Conservation (phyloP, 2,888 invertebrate genomes). For the Hyposoter didymator region DNA sequence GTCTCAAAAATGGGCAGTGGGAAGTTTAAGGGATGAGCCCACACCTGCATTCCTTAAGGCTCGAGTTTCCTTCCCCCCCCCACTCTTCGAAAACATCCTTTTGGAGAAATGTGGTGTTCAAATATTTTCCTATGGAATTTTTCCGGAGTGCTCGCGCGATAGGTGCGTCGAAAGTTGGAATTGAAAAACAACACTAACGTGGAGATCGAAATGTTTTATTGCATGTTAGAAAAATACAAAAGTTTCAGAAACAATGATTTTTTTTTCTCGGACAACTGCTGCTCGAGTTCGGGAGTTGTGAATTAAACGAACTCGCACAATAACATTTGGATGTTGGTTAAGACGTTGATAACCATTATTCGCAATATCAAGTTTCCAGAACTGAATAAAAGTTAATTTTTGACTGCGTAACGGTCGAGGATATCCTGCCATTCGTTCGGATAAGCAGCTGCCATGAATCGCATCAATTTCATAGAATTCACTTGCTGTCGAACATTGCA, state of each 20-base stretch:
- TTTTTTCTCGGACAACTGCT: background rate
- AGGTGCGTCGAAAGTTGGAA: background rate
- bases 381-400: background rate
- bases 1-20: background rate
- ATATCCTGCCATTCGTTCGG: slow-evolving; percentile 85
- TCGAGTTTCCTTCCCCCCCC: too few species aligned
- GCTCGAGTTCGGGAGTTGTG: background rate
- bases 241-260: background rate
- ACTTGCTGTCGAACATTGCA: slow-evolving; percentile 85
- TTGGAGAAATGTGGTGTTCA: too few species aligned
- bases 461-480: slow-evolving; percentile 85
- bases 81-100: too few species aligned
- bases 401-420: slow-evolving; percentile 72
- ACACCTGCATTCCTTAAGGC: too few species aligned
- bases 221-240: background rate
- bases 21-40: background rate
- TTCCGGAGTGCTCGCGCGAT: too few species aligned
- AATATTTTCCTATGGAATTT: too few species aligned
- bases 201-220: background rate
- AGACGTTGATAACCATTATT: background rate
- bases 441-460: slow-evolving; percentile 85
- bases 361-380: background rate
- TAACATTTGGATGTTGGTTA: background rate
- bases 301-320: background rate
- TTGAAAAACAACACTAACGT: background rate